phyloP scores from a whole-genome alignment of 2,113 vertebrate genomes.

The Ginglymostoma cirratum region DNA sequence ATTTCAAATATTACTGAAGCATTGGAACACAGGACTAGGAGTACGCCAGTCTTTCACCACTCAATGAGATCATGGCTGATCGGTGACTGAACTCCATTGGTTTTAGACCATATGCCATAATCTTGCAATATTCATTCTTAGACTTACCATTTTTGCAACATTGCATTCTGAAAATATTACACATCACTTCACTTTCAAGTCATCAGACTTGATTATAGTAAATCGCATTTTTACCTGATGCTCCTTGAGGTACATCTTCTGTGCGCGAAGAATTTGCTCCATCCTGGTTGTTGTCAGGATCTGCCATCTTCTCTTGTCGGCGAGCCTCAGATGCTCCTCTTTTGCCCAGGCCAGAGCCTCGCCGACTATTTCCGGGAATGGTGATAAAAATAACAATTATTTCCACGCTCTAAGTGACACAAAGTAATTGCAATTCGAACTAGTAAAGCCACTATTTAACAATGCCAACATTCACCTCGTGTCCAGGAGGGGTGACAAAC shows the following conservation, averaged over 20 bases:
- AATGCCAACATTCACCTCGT: too few relatives aligned
- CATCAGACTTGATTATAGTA: not conserved
- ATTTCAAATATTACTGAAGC: not conserved
- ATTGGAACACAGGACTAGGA: not conserved
- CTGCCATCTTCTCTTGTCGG: conserved; percentile 98
- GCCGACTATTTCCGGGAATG: conserved; percentile 68
- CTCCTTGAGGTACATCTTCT: conserved; percentile 93
- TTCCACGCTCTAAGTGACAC: not conserved
- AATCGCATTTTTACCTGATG: conserved; percentile 65
- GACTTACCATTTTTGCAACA: not conserved
- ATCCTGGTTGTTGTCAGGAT: conserved; percentile 95
- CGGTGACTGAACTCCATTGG: too few relatives aligned
- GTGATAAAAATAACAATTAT: not conserved
- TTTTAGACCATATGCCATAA: not conserved
- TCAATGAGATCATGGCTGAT: too few relatives aligned
- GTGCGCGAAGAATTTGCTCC: conserved; percentile 89
- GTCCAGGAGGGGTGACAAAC: not conserved
- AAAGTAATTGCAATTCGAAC: not conserved
- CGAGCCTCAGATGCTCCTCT: conserved; percentile 97
- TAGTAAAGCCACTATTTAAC: not conserved
- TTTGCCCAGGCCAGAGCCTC: conserved; percentile 99
- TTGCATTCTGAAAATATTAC: not conserved
- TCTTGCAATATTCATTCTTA: not conserved
- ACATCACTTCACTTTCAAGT: not conserved
- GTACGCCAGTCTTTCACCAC: too few relatives aligned